These are phyloP conservation scores for Drosophila cardini DNA, from an alignment of 1,140 invertebrate genomes.

Conservation along the genomic window DNA sequence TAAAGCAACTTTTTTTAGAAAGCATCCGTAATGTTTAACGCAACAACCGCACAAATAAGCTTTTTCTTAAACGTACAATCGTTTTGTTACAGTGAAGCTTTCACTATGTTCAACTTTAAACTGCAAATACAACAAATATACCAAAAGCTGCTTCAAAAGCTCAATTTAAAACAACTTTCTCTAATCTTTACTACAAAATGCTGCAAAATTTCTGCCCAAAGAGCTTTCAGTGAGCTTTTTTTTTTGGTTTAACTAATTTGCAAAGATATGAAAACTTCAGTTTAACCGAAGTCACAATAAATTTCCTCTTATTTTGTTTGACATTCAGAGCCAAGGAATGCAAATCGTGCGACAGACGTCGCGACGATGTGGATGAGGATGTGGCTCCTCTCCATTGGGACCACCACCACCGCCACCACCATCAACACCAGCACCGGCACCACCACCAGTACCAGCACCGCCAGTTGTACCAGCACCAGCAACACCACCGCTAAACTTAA, in stretches of 20 bases:
- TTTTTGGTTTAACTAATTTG: not conserved
- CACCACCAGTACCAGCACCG: conserved; percentile 22
- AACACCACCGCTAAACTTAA: conserved; percentile 61
- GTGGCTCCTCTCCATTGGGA: conserved; percentile 68
- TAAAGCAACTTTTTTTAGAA: too few relatives aligned
- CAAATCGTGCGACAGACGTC: conserved; percentile 81
- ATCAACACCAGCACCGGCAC: conserved; percentile 8
- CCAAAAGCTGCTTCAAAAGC: not conserved
- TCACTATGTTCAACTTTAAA: too few relatives aligned
- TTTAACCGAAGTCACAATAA: not conserved
- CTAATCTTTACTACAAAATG: not conserved
- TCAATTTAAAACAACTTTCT: not conserved
- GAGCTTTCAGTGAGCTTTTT: not conserved
- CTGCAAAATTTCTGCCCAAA: not conserved
- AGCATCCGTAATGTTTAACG: too few relatives aligned
- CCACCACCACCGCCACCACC: conserved; percentile 60
- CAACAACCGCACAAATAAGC: not conserved
- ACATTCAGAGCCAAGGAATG: conserved; percentile 74
- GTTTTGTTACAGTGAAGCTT: not conserved
- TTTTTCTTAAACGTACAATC: not conserved
- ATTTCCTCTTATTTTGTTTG: not conserved
- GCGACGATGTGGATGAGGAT: conserved; percentile 62
- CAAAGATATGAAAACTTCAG: conserved; percentile 10
- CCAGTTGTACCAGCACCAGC: conserved; percentile 5
- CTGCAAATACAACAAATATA: not conserved